These are phyloP conservation scores for Plebejus melissa DNA, from an alignment of 2,888 invertebrate genomes.

Conservation along the genomic window DNA sequence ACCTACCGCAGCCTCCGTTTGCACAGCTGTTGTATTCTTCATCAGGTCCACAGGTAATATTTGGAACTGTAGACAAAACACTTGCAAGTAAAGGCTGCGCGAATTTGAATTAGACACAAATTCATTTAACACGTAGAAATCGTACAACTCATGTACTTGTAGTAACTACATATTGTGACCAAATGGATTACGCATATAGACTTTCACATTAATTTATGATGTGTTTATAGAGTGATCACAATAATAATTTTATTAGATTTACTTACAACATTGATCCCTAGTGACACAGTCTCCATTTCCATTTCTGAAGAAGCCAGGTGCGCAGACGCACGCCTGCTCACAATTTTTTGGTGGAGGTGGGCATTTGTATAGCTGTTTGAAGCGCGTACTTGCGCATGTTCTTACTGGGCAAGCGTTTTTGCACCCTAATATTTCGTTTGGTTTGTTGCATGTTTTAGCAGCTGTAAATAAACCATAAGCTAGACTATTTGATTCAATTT, in stretches of 20 bases:
- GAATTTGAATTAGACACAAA: no score
- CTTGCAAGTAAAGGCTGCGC: no score
- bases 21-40: constrained; percentile 42
- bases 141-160: no score
- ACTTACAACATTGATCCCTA: not conserved
- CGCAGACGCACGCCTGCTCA: constrained; percentile 43
- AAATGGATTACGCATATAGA: no score
- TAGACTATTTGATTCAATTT: no score
- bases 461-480: not conserved
- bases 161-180: no score
- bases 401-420: constrained; percentile 33
- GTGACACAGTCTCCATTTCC: constrained; percentile 38
- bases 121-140: no score
- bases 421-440: constrained; percentile 34
- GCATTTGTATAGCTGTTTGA: constrained; percentile 33
- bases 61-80: no score
- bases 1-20: constrained; percentile 45
- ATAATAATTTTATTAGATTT: not conserved
- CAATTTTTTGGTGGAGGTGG: constrained; percentile 33
- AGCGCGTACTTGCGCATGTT: constrained; percentile 41
- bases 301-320: constrained; percentile 43
- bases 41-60: constrained; percentile 32
- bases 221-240: no score
- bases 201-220: no score
- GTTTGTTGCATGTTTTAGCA: constrained; percentile 30